Base-by-base conservation (phyloP, 2,888 invertebrate species). In the Pyrrhosoma nymphula region DNA sequence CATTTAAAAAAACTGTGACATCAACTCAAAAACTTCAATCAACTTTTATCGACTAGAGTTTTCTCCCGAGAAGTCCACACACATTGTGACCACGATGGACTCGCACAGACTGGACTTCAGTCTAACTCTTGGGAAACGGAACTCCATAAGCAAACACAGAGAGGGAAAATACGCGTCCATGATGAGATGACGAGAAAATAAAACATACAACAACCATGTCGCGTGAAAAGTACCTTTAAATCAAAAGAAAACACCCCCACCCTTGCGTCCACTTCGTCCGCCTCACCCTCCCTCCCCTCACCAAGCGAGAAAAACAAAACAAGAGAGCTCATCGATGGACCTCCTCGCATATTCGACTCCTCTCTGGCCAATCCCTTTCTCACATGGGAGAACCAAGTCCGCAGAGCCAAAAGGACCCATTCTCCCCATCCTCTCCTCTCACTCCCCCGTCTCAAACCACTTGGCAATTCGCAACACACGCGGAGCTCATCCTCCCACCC, bases 381-480 rank as follows among this genome's bases (percentile, higher is more conserved):
- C 35, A 35, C 82, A 18, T 35, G 16, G 14, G 82, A 18, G 82
- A 35, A 18, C 30, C 82, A 26, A 8, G 69, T 69, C 69, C 69
- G 12, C 20, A 26, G 69, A n/a, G 26, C 18, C 88, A 88, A 47
- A 47, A 47, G 47, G 47, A 39, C 1, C 89, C 89, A 26, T 56
- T 26, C 63, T 18, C n/a, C 47, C 30, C 16, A 20, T 3, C n/a
- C 10, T 23, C 10, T 88, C 39, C 12, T 39, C 88, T 18, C 2
- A 56, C 20, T 56, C 60, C 56, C 60, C 60, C 56, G 18, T 14
- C 56, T n/a, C 60, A n/a, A 47, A 30, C 56, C 90, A 16, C 56
- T 82, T 82, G 35, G 82, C 82, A 82, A 82, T 82, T 82, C 82
- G 82, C 82, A 82, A 82, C 82, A 82, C 82, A 82, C 69, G 23